phyloP scores from a whole-genome alignment of 2,888 invertebrate species.

The Chelonus formosanus region DNA sequence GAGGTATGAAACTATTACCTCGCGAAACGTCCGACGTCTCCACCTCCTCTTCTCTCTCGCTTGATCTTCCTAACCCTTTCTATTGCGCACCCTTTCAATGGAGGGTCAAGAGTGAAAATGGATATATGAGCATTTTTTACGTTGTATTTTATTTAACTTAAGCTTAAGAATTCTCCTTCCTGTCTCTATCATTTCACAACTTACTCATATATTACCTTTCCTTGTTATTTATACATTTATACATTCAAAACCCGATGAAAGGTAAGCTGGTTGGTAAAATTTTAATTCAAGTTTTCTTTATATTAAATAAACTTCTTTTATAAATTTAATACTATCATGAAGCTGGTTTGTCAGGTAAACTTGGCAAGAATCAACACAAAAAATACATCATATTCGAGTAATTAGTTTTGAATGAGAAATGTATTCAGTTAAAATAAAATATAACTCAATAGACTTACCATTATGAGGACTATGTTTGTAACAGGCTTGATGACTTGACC shows the following conservation, averaged over 20 bases:
- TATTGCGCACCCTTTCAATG: constrained; percentile 24
- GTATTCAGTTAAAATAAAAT: too few species aligned
- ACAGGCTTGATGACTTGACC: constrained; percentile 60
- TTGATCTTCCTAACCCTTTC: constrained; percentile 32
- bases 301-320: too few species aligned
- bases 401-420: neutral
- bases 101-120: constrained; percentile 17
- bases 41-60: constrained; percentile 35
- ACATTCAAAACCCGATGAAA: too few species aligned
- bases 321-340: too few species aligned
- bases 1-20: constrained; percentile 65
- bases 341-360: too few species aligned
- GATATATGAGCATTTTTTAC: constrained; percentile 22
- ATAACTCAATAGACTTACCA: constrained; percentile 51
- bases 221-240: too few species aligned
- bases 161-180: neutral
- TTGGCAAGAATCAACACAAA: too few species aligned
- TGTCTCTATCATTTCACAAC: too few species aligned
- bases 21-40: constrained; percentile 56
- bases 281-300: too few species aligned
- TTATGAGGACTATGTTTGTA: constrained; percentile 64
- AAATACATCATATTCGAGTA: too few species aligned
- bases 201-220: too few species aligned
- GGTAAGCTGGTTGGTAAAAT: too few species aligned
- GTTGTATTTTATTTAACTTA: constrained; percentile 22